These are phyloP conservation scores for Masnerella sp. DNA, from an alignment of 2,888 invertebrate genomes.

Conservation along the genomic window DNA sequence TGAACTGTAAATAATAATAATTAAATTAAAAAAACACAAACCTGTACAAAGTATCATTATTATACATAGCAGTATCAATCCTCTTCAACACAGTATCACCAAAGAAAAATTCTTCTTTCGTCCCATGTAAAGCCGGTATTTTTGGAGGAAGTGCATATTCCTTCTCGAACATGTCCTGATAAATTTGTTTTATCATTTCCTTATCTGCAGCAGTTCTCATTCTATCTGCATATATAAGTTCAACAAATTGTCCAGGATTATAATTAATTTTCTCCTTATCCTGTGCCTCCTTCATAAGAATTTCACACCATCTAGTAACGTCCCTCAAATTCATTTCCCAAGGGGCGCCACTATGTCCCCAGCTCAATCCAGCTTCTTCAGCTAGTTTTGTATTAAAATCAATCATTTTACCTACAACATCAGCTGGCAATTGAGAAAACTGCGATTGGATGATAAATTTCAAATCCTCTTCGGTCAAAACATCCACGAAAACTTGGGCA, in stretches of 20 bases:
- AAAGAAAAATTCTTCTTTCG: slow-evolving; percentile 80
- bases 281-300: slow-evolving; percentile 78
- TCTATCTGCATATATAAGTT: slow-evolving; percentile 90
- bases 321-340: slow-evolving; percentile 99
- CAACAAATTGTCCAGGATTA: slow-evolving; percentile 83
- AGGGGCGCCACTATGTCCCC: slow-evolving; percentile 91
- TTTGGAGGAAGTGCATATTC: slow-evolving; percentile 77
- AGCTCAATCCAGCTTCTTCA: slow-evolving; percentile 82
- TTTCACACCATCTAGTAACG: slow-evolving; percentile 94
- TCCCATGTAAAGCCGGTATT: slow-evolving; percentile 81
- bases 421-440: slow-evolving; percentile 81
- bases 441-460: slow-evolving; percentile 83
- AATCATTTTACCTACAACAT: slow-evolving; percentile 85
- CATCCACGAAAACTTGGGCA: slow-evolving; percentile 86
- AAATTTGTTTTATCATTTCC: slow-evolving; percentile 81
- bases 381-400: slow-evolving; percentile 86
- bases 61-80: slow-evolving; percentile 74
- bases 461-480: slow-evolving; percentile 74
- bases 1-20: no score
- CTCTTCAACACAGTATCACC: slow-evolving; percentile 82
- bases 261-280: not conserved
- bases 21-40: slow-evolving; percentile 16
- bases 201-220: slow-evolving; percentile 91
- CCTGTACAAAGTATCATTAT: slow-evolving; percentile 5
- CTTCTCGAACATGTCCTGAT: slow-evolving; percentile 77